phyloP scores from a whole-genome alignment of 2,113 vertebrate genomes.

The Kobus ellipsiprymnus region DNA sequence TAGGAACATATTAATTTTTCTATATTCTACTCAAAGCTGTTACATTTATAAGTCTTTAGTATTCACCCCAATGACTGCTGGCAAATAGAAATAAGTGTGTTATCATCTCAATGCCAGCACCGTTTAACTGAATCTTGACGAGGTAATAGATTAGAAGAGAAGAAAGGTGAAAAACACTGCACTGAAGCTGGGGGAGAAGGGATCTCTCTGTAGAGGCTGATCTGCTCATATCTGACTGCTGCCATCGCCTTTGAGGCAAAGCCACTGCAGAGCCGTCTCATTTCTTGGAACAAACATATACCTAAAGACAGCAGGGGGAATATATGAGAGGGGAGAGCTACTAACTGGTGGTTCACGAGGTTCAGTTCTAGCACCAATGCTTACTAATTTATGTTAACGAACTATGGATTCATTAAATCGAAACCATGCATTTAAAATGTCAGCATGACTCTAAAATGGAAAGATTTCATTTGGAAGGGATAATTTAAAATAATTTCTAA shows the following conservation, averaged over 20 bases:
- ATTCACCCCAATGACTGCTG: neutral
- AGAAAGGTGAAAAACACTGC: neutral
- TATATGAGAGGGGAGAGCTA: neutral
- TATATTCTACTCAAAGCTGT: neutral
- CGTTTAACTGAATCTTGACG: neutral
- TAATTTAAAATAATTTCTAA: neutral
- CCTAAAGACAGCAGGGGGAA: neutral
- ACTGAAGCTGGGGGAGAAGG: neutral
- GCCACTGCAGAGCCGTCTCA: neutral
- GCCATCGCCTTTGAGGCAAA: neutral
- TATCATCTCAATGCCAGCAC: neutral
- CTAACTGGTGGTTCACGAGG: too few relatives aligned
- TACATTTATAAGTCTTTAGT: neutral
- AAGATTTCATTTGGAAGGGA: neutral
- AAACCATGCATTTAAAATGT: neutral
- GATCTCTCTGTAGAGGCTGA: neutral
- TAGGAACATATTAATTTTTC: neutral
- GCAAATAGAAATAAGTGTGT: neutral
- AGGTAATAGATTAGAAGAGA: neutral
- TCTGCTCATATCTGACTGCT: neutral
- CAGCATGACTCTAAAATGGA: neutral
- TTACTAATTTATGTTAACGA: neutral
- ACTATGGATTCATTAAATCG: neutral
- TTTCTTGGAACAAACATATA: accelerated
- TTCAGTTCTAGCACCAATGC: neutral